Conservation (phyloP, 2,888 invertebrate species). For the Artemia sp. region DNA sequence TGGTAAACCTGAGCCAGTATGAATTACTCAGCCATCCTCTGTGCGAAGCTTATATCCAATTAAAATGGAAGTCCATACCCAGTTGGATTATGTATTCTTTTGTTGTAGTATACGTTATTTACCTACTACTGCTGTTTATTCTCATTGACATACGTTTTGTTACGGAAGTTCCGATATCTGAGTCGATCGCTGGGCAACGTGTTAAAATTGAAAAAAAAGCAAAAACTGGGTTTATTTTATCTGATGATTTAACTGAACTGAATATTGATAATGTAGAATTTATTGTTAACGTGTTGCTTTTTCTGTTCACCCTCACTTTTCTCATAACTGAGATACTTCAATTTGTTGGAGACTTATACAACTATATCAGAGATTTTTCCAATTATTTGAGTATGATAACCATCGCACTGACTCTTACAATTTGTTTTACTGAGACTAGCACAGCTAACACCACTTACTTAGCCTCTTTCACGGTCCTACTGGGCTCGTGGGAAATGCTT, state of each 20-base stretch:
- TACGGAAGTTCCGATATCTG: not conserved
- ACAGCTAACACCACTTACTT: not conserved
- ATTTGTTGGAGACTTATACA: not conserved
- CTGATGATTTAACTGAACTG: not conserved
- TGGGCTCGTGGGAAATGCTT: not conserved
- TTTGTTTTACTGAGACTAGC: not conserved
- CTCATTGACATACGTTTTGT: not conserved
- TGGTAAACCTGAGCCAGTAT: slow-evolving; percentile 46
- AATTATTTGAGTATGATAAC: slow-evolving; percentile 2
- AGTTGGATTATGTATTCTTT: slow-evolving; percentile 50
- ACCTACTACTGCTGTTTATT: slow-evolving; percentile 1
- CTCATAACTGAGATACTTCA: slow-evolving; percentile 1
- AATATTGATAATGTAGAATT: not conserved
- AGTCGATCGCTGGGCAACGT: not conserved
- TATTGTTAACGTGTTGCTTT: not conserved
- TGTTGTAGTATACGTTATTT: not conserved
- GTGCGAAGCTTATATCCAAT: slow-evolving; percentile 67
- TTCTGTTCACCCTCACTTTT: not conserved
- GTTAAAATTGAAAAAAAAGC: not conserved
- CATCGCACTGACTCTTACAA: not conserved
- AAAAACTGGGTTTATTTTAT: not conserved
- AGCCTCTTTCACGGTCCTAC: not conserved
- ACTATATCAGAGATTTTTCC: not conserved
- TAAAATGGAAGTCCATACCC: slow-evolving; percentile 77
- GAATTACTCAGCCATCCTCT: slow-evolving; percentile 68